These are phyloP conservation scores for Nomada hirtipes DNA, from an alignment of 2,888 invertebrate genomes.

Conservation along the genomic window DNA sequence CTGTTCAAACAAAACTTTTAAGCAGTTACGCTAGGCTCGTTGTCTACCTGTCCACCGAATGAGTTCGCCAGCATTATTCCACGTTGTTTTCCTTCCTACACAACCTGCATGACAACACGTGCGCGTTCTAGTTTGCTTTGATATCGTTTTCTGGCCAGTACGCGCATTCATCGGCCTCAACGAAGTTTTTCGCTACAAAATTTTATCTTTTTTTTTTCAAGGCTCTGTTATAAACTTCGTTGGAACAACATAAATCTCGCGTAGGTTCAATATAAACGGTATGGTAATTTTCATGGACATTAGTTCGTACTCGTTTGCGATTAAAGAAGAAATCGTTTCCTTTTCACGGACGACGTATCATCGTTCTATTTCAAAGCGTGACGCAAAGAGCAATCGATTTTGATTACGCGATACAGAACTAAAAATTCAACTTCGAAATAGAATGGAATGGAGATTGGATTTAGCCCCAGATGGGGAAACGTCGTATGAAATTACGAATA, in stretches of 20 bases:
- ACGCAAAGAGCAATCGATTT: slow-evolving; percentile 8
- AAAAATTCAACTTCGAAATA: slow-evolving; percentile 10
- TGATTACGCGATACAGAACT: slow-evolving; percentile 13
- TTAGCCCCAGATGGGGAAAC: not conserved
- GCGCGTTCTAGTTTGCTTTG: slow-evolving; percentile 41
- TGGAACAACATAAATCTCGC: not conserved
- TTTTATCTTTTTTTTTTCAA: too few relatives aligned
- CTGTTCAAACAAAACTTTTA: not conserved
- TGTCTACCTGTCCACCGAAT: not conserved
- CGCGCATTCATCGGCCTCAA: slow-evolving; percentile 23
- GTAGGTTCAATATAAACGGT: not conserved
- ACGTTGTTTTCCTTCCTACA: slow-evolving; percentile 13
- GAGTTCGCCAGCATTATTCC: slow-evolving; percentile 7
- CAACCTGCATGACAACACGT: slow-evolving; percentile 1
- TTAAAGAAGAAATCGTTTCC: not conserved
- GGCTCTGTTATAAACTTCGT: not conserved
- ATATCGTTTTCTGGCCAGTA: slow-evolving; percentile 7
- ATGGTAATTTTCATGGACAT: not conserved
- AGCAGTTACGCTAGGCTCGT: not conserved
- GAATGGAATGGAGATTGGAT: not conserved
- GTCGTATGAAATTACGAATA: not conserved
- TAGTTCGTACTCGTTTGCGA: not conserved
- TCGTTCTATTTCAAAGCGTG: not conserved
- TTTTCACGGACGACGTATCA: slow-evolving; percentile 2
- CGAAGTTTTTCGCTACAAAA: not conserved